A percentile compares a stretch with the other conserved stretches of the same genome.
phyloP scores from a whole-genome alignment of 92 coral and sea anemone genomes.

The Porites rus region DNA sequence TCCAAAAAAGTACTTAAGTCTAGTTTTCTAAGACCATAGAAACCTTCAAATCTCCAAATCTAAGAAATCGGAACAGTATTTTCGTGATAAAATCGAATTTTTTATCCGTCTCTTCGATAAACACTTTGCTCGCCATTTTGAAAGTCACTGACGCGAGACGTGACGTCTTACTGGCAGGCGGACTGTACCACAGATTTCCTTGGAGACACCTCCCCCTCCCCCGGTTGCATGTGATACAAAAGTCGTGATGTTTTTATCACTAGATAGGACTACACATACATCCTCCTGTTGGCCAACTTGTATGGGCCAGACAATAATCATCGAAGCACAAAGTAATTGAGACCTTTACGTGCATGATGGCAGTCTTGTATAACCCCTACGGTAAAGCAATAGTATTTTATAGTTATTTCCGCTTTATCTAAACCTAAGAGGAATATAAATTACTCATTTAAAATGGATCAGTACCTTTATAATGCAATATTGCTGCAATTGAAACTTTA shows the following conservation, averaged over 20 bases:
- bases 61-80: too few species aligned
- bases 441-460: constrained; percentile 8
- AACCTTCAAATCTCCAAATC: too few species aligned
- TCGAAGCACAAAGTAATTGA: neutral
- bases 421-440: neutral
- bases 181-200: too few species aligned
- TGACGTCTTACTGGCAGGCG: too few species aligned
- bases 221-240: neutral
- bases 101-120: too few species aligned
- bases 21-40: too few species aligned
- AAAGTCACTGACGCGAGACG: too few species aligned
- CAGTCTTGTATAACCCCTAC: neutral
- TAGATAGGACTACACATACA: constrained; percentile 9
- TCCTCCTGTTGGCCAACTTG: constrained; percentile 11
- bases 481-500: neutral
- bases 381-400: constrained; percentile 3
- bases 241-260: constrained; percentile 4
- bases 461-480: constrained; percentile 17
- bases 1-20: too few species aligned
- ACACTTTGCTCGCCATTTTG: too few species aligned
- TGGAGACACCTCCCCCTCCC: too few species aligned
- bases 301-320: constrained; percentile 13
- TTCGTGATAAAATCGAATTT: too few species aligned
- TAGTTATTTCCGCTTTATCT: constrained; percentile 3
- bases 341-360: too few species aligned